phyloP scores from a whole-genome alignment of 1,140 invertebrate species.

The Trachymyrmex septentrionalis region DNA sequence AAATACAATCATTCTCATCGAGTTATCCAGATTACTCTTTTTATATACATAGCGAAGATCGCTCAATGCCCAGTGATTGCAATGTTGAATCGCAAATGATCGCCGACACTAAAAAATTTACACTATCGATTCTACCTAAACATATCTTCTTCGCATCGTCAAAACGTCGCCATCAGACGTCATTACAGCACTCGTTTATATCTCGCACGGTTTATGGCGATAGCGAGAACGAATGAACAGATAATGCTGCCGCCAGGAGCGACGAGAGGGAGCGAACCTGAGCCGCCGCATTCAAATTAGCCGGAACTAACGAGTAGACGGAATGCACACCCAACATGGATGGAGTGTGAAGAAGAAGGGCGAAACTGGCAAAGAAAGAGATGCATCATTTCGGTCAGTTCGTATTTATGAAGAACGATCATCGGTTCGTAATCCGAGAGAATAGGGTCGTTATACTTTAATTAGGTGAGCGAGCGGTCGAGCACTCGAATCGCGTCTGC shows the following conservation, averaged over 20 bases:
- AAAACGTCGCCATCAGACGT: not conserved
- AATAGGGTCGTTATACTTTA: slow-evolving; percentile 70
- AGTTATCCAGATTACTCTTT: not conserved
- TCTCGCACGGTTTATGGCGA: slow-evolving; percentile 22
- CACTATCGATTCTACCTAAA: slow-evolving; percentile 18
- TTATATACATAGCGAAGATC: not conserved
- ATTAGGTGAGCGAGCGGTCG: slow-evolving; percentile 47
- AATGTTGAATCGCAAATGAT: not conserved
- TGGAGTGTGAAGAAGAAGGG: not conserved
- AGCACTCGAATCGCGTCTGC: slow-evolving; percentile 45
- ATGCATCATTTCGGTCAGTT: slow-evolving; percentile 57
- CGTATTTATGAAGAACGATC: slow-evolving; percentile 65
- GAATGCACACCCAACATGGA: slow-evolving; percentile 54
- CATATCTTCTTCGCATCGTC: not conserved
- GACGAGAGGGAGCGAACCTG: not conserved
- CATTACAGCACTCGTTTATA: slow-evolving; percentile 34
- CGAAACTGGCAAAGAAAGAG: not conserved
- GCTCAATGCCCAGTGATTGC: not conserved
- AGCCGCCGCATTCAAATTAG: slow-evolving; percentile 71
- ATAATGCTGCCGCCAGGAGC: slow-evolving; percentile 48
- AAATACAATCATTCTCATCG: not conserved
- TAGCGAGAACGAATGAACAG: slow-evolving; percentile 38
- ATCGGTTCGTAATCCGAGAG: slow-evolving; percentile 25
- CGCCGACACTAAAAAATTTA: not conserved
- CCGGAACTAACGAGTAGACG: slow-evolving; percentile 71